These are phyloP conservation scores for Apomyelois bistriatella DNA, from an alignment of 2,888 invertebrate genomes.

Conservation along the genomic window DNA sequence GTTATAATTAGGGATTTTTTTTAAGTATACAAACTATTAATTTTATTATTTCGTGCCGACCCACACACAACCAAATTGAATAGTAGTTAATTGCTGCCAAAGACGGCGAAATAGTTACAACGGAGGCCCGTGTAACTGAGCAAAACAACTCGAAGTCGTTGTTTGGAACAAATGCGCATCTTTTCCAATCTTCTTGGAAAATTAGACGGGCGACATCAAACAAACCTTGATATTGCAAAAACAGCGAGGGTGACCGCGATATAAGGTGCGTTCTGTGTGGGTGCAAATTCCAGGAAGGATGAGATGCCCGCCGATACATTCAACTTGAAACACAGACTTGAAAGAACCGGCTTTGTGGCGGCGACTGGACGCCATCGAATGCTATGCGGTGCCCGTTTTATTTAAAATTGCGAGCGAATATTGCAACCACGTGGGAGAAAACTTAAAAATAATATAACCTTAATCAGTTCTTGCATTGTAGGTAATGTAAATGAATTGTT, in stretches of 20 bases:
- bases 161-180: constrained; percentile 3
- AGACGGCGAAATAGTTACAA: no score
- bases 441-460: no score
- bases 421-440: constrained; percentile 12
- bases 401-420: constrained; percentile 39
- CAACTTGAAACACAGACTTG: no score
- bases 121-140: no score
- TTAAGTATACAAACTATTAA: no score
- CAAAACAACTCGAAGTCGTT: background rate
- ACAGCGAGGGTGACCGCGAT: constrained; percentile 32
- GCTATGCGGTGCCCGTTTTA: constrained; percentile 42
- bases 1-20: no score
- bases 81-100: no score
- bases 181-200: constrained; percentile 36
- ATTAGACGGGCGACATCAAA: constrained; percentile 32
- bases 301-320: constrained; percentile 58
- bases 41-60: no score
- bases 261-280: constrained; percentile 51
- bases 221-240: constrained; percentile 38
- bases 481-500: no score
- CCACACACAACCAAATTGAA: no score
- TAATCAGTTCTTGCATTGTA: no score
- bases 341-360: constrained; percentile 39
- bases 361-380: constrained; percentile 21
- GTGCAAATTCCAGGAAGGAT: constrained; percentile 73